phyloP scores from a whole-genome alignment of 2,888 invertebrate species.

The Dynastes tityus region DNA sequence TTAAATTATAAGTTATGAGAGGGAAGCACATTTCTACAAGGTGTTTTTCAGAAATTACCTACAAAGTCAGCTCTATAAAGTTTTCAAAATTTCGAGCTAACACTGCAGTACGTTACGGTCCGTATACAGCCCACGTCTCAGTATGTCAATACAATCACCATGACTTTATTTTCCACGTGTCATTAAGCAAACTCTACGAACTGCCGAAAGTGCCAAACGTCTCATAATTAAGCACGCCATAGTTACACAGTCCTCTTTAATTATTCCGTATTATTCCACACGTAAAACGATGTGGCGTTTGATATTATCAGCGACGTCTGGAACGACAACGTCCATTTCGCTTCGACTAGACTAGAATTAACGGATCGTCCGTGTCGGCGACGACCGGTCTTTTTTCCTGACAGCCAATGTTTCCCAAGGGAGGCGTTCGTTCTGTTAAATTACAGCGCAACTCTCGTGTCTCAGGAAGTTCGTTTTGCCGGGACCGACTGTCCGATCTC shows the following conservation, averaged over 20 bases:
- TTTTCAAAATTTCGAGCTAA: too few species aligned
- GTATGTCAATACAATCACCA: too few species aligned
- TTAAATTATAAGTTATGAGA: too few species aligned
- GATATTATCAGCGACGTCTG: too few species aligned
- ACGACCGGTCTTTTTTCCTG: constrained; percentile 13
- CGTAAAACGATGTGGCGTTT: not conserved
- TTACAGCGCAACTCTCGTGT: constrained; percentile 9
- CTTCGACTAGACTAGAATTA: too few species aligned
- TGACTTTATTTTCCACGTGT: too few species aligned
- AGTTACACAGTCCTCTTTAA: not conserved
- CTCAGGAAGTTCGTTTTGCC: not conserved
- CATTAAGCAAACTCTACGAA: not conserved
- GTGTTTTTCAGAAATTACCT: too few species aligned
- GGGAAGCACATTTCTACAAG: too few species aligned
- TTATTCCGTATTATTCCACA: constrained; percentile 12
- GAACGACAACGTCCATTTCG: too few species aligned
- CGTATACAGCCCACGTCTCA: too few species aligned
- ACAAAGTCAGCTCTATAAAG: too few species aligned
- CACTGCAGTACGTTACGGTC: too few species aligned
- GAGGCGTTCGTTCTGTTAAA: constrained; percentile 37
- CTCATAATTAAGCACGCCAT: constrained; percentile 2
- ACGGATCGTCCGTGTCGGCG: not conserved
- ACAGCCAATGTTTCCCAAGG: constrained; percentile 24
- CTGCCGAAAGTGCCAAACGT: constrained; percentile 7
- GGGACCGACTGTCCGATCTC: constrained; percentile 8